phyloP scores from a whole-genome alignment of 2,113 vertebrate genomes.

The Microcebus murinus region DNA sequence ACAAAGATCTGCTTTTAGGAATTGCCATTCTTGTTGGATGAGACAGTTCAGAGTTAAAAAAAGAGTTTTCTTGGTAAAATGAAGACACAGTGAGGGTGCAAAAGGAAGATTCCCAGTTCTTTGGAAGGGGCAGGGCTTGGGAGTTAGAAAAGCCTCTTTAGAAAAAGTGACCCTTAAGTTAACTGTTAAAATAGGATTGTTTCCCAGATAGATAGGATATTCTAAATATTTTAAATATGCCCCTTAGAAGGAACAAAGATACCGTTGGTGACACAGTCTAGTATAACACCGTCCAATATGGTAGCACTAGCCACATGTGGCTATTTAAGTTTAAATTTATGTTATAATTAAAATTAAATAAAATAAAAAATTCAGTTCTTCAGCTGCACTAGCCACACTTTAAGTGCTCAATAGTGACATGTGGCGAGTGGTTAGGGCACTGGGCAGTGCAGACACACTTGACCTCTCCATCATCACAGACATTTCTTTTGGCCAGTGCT shows the following conservation, averaged over 20 bases:
- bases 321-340: constrained; percentile 31
- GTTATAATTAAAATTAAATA: not conserved
- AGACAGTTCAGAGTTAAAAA: not conserved
- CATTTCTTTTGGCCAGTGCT: not conserved
- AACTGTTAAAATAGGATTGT: not conserved
- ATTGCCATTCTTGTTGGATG: not conserved
- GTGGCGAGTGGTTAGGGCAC: not conserved
- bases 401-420: not conserved
- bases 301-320: not conserved
- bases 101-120: not conserved
- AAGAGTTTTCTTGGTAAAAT: not conserved
- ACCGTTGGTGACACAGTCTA: not conserved
- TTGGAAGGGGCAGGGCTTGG: not conserved
- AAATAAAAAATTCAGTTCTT: not conserved
- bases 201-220: not conserved
- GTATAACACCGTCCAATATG: not conserved
- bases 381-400: not conserved
- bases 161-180: not conserved
- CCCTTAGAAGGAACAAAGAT: not conserved
- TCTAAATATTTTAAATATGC: not conserved
- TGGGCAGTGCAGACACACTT: no score
- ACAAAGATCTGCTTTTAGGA: not conserved
- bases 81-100: not conserved
- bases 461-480: not conserved
- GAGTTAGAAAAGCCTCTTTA: not conserved